phyloP scores from a whole-genome alignment of 2,113 vertebrate genomes.

The Chionodraco myersi region DNA sequence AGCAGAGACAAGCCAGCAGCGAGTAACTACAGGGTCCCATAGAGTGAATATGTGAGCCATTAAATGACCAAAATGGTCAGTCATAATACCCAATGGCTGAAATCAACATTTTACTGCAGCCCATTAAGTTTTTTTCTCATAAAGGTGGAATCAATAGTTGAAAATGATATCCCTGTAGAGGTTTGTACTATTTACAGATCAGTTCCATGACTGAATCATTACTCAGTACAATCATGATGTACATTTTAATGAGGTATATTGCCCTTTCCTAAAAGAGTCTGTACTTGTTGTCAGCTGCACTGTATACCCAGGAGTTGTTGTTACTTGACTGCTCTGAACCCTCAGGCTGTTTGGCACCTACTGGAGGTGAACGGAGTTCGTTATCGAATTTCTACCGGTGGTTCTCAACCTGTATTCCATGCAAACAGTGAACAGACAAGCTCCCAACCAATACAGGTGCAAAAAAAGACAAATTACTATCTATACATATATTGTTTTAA shows the following conservation, averaged over 20 bases:
- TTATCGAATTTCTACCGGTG: slow-evolving; percentile 75
- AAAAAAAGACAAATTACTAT: slow-evolving; percentile 41
- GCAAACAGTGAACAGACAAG: slow-evolving; percentile 63
- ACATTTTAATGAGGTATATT: slow-evolving; percentile 70
- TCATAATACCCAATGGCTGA: slow-evolving; percentile 67
- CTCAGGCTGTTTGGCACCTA: slow-evolving; percentile 74
- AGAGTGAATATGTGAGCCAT: slow-evolving; percentile 59
- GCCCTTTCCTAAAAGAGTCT: slow-evolving; percentile 60
- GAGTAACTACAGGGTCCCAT: slow-evolving; percentile 50
- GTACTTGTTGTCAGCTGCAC: slow-evolving; percentile 65
- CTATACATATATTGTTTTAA: slow-evolving; percentile 32
- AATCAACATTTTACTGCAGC: slow-evolving; percentile 72
- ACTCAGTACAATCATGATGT: slow-evolving; percentile 35
- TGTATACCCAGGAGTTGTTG: slow-evolving; percentile 73
- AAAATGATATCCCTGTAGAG: slow-evolving; percentile 48
- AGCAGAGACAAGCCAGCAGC: slow-evolving; percentile 53
- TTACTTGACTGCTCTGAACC: slow-evolving; percentile 74
- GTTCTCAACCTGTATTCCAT: slow-evolving; percentile 49
- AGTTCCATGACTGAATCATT: slow-evolving; percentile 53
- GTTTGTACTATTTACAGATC: slow-evolving; percentile 55
- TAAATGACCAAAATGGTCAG: slow-evolving; percentile 72
- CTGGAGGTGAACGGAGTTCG: slow-evolving; percentile 71
- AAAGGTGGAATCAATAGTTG: slow-evolving; percentile 65
- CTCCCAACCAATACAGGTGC: slow-evolving; percentile 22
- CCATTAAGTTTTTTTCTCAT: slow-evolving; percentile 70